These are phyloP conservation scores for Athalia cordata DNA, from an alignment of 2,888 invertebrate genomes.

Conservation along the genomic window DNA sequence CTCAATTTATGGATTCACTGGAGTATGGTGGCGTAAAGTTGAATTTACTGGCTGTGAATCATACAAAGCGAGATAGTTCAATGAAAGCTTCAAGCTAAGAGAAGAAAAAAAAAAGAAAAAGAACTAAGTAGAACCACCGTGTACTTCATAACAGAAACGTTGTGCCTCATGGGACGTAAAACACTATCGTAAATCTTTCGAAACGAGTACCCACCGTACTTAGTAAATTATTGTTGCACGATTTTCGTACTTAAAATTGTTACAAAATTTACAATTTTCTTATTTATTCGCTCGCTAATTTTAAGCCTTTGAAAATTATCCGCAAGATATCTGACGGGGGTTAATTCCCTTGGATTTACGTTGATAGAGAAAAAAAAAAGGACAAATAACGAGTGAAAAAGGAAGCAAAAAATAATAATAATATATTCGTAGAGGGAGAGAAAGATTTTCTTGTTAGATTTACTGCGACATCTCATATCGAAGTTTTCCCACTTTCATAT, in stretches of 20 bases:
- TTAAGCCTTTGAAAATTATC: too few relatives aligned
- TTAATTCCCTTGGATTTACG: too few relatives aligned
- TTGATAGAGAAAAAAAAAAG: too few relatives aligned
- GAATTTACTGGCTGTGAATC: conserved; percentile 39
- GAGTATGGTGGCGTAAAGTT: background rate
- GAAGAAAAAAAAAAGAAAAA: background rate
- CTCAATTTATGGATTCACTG: conserved; percentile 24
- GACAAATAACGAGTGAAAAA: background rate
- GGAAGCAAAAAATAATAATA: background rate
- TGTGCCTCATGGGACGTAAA: too few relatives aligned
- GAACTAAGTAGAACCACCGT: background rate
- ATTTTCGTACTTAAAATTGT: too few relatives aligned
- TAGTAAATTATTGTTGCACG: conserved; percentile 9
- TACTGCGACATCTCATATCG: background rate
- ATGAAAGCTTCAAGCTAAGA: background rate
- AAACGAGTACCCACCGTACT: background rate
- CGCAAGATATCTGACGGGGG: too few relatives aligned
- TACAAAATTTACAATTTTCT: too few relatives aligned
- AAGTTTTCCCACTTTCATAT: conserved; percentile 29
- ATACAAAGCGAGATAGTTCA: background rate
- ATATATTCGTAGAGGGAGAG: background rate
- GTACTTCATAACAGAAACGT: background rate
- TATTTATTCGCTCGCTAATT: too few relatives aligned
- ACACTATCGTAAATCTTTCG: background rate
- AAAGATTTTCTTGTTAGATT: background rate